Base-by-base conservation (phyloP, 2,888 invertebrate genomes). In the Mesodorylaimus sp. region DNA sequence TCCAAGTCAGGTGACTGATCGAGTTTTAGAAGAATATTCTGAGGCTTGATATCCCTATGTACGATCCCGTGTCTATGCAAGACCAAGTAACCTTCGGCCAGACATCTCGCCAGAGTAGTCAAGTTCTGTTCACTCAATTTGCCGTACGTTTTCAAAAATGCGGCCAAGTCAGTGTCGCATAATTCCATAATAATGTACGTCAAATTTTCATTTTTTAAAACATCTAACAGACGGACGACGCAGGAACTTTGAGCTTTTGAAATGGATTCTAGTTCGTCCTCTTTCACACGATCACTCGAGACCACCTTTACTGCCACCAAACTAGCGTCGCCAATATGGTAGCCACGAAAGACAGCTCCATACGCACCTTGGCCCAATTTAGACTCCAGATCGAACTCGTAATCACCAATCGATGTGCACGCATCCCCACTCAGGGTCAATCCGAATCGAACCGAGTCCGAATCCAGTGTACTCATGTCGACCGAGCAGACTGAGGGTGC, bases 1-100 rank as follows among this genome's bases (percentile, higher is more conserved):
- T 10, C 25, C 25, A 16, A 13, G 16, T n/a, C n/a, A 19, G 28
- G n/a, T 13, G 28, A 10, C 16, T 2, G 21, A 27, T 19, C 13
- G 27, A 19, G 23, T 47, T 38, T 47, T 3, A 47, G 55, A 3
- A 63, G 57, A 19, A 64, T 60, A 53, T 63, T 63, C 52, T 61
- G 62, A 16, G 63, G 63, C 50, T 64, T 63, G 52, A 63, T 61
- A 52, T 63, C 63, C 5, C 62, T 53, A 50, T 63, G 63, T 10
- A 63, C 63, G 32, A 63, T 60, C 37, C 55, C 54, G 48, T 61
- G 52, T 41, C 59, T 57, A 52, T 59, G 58, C 3, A 63, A 54
- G 2, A 60, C 61, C 45, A 55, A 57, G 53, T 63, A 63, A 26
- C 63, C 63, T 7, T 58, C 48, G 16, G 63, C 62, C 10, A 63